These are phyloP conservation scores for Motacilla alba DNA, from an alignment of 2,113 vertebrate genomes.

Conservation along the genomic window DNA sequence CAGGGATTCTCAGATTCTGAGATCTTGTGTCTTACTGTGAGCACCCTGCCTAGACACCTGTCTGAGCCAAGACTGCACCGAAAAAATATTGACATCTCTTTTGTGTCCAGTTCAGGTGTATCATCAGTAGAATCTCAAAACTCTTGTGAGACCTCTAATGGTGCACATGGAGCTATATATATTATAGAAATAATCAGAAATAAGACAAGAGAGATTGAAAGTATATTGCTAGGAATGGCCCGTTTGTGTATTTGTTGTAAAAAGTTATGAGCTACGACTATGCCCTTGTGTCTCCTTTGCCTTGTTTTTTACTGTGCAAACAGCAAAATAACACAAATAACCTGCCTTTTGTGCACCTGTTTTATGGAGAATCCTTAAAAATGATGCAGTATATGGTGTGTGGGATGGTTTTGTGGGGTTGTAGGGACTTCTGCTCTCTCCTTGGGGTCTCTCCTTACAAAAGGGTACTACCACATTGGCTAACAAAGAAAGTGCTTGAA, in stretches of 20 bases:
- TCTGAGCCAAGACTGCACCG: background rate
- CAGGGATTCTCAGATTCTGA: background rate
- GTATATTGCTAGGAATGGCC: background rate
- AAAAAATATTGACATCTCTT: background rate
- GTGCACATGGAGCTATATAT: background rate
- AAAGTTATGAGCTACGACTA: slow-evolving; percentile 26
- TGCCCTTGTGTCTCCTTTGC: slow-evolving; percentile 30
- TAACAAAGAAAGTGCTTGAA: background rate
- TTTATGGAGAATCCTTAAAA: slow-evolving; percentile 21
- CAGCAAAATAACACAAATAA: slow-evolving; percentile 21
- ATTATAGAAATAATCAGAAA: background rate
- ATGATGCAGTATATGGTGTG: background rate
- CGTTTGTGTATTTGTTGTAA: slow-evolving; percentile 39
- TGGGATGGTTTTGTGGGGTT: background rate
- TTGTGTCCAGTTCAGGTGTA: background rate
- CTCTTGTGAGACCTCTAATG: background rate
- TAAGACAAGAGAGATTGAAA: background rate
- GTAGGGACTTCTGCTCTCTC: background rate
- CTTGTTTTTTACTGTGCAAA: slow-evolving; percentile 4
- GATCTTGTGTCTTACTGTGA: background rate
- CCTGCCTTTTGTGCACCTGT: slow-evolving; percentile 17
- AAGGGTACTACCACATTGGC: background rate
- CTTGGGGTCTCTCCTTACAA: background rate
- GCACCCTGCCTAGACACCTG: background rate
- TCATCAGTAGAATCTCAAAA: background rate